These are phyloP conservation scores for Dipodomys stephensi DNA, from an alignment of 2,113 vertebrate species.

Conservation along the genomic window DNA sequence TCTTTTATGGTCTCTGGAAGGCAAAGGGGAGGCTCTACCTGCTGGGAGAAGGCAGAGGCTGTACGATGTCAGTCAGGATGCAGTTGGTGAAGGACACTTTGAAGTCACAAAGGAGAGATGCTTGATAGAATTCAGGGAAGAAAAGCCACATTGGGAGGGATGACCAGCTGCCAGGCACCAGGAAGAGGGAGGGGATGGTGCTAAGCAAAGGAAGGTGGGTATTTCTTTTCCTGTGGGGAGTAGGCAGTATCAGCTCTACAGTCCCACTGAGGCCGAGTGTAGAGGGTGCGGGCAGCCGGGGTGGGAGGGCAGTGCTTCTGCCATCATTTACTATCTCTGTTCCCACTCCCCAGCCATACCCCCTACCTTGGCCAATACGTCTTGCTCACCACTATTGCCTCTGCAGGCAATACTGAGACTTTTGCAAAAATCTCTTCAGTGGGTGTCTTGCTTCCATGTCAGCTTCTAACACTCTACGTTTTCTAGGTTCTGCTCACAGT, in stretches of 20 bases:
- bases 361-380: not conserved
- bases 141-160: not conserved
- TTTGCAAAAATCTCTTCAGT: not conserved
- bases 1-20: not conserved
- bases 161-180: not conserved
- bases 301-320: not conserved
- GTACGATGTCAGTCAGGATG: not conserved
- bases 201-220: no score
- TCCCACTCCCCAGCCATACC: not conserved
- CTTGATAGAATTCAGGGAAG: not conserved
- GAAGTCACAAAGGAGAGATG: conserved; percentile 32
- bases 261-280: not conserved
- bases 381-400: rapidly evolving
- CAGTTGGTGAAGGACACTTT: not conserved
- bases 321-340: not conserved
- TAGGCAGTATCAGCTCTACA: not conserved
- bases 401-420: not conserved
- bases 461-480: not conserved
- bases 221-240: not conserved
- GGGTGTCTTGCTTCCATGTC: not conserved
- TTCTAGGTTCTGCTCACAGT: not conserved
- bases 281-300: not conserved
- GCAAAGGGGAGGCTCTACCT: rapidly evolving
- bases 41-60: not conserved
- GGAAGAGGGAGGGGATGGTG: not conserved